A percentile compares a stretch with the other conserved stretches of the same genome.
phyloP scores from a whole-genome alignment of 2,113 vertebrate genomes.

The Coturnix japonica region DNA sequence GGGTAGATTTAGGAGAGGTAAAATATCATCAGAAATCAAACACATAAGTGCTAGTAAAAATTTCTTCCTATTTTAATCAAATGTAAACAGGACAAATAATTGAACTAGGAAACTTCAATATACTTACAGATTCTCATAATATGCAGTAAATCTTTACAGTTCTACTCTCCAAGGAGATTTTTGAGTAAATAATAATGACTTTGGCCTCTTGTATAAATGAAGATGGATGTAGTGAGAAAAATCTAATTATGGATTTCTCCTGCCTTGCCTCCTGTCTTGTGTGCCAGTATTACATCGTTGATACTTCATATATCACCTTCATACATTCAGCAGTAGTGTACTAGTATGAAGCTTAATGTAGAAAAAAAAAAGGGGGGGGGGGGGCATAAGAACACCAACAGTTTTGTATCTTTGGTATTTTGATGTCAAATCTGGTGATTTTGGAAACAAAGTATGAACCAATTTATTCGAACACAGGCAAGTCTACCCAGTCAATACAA shows the following conservation, averaged over 20 bases:
- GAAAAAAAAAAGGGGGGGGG: neutral
- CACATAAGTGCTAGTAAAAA: neutral
- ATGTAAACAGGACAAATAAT: conserved; percentile 34
- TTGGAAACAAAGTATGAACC: neutral
- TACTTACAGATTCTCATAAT: conserved; percentile 46
- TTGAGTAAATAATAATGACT: conserved; percentile 70
- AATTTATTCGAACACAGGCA: neutral
- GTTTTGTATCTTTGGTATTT: neutral
- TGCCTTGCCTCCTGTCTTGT: conserved; percentile 2
- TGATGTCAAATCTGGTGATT: neutral
- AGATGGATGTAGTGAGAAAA: conserved; percentile 62
- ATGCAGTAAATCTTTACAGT: conserved; percentile 60
- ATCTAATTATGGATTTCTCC: conserved; percentile 61
- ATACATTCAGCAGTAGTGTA: neutral
- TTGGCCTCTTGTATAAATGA: conserved; percentile 56
- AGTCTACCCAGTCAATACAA: neutral
- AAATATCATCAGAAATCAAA: conserved; percentile 9
- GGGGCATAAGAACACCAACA: neutral
- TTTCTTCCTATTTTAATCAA: conserved; percentile 32
- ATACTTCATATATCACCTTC: neutral
- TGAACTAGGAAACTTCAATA: conserved; percentile 31
- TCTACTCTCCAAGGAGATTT: conserved; percentile 43
- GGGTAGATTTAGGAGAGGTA: neutral
- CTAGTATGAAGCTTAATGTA: neutral
- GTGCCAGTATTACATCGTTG: neutral